phyloP scores from a whole-genome alignment of 2,888 invertebrate genomes.

The Calephelis perditalis region DNA sequence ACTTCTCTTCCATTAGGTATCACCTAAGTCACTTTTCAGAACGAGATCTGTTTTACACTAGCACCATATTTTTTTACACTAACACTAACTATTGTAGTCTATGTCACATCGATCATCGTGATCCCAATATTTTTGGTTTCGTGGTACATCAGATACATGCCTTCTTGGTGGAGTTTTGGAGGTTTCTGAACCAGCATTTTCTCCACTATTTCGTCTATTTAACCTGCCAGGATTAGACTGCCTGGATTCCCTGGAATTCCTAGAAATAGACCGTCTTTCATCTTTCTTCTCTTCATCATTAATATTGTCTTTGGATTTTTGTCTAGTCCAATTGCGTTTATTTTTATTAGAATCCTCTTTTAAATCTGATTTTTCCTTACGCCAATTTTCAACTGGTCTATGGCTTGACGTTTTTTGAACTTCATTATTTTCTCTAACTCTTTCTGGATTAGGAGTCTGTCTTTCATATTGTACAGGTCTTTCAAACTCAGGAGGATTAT shows the following conservation, averaged over 20 bases:
- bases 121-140: conserved; percentile 69
- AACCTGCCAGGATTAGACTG: conserved; percentile 37
- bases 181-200: conserved; percentile 28
- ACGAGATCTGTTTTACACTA: conserved; percentile 17
- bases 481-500: conserved; percentile 43
- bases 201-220: conserved; percentile 49
- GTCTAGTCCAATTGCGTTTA: conserved; percentile 52
- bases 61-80: conserved; percentile 20
- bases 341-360: conserved; percentile 52
- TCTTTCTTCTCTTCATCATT: conserved; percentile 45
- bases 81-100: conserved; percentile 66
- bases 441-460: conserved; percentile 37
- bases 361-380: conserved; percentile 49
- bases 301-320: conserved; percentile 53
- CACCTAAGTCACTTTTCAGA: conserved; percentile 14
- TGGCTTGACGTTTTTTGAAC: conserved; percentile 47
- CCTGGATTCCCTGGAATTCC: conserved; percentile 40
- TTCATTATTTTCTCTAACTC: conserved; percentile 54
- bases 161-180: conserved; percentile 46
- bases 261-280: conserved; percentile 32
- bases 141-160: conserved; percentile 60
- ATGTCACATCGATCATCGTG: conserved; percentile 69
- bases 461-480: conserved; percentile 34
- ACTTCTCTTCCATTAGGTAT: conserved; percentile 1
- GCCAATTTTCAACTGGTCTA: conserved; percentile 59